Conservation (phyloP, 2,888 invertebrate genomes). For the Macropis europaea region DNA sequence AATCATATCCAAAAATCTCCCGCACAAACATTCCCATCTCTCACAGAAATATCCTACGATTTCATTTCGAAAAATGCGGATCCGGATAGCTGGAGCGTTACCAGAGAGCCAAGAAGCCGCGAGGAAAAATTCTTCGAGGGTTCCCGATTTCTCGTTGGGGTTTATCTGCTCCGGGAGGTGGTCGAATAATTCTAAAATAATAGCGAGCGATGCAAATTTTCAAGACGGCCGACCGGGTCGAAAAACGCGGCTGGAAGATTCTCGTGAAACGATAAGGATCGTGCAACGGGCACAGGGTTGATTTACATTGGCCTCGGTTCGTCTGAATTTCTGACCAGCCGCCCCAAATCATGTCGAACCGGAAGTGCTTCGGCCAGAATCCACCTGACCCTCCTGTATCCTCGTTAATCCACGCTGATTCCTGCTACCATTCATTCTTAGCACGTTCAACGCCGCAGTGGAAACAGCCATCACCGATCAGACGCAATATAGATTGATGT, state of each 20-base stretch:
- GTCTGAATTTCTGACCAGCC: constrained; percentile 43
- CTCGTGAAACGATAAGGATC: constrained; percentile 35
- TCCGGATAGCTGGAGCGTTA: no score
- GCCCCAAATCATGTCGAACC: constrained; percentile 38
- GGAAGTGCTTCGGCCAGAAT: constrained; percentile 25
- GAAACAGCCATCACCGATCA: no score
- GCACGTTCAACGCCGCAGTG: no score
- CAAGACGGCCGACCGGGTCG: background rate
- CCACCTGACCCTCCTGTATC: constrained; percentile 28
- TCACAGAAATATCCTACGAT: no score
- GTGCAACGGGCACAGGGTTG: constrained; percentile 49
- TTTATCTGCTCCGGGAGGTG: no score
- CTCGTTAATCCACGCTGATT: constrained; percentile 20
- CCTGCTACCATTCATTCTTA: constrained; percentile 48
- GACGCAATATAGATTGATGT: no score
- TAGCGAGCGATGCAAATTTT: constrained; percentile 27
- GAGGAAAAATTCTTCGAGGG: no score
- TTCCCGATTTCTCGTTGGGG: no score
- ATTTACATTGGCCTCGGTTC: constrained; percentile 52
- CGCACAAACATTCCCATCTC: no score
- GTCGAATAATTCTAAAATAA: constrained; percentile 22
- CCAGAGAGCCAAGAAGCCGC: no score
- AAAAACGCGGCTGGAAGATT: constrained; percentile 17
- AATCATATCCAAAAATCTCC: no score
- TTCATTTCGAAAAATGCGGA: no score